Conservation (phyloP, 2,888 invertebrate genomes). For the Buathra laborator region DNA sequence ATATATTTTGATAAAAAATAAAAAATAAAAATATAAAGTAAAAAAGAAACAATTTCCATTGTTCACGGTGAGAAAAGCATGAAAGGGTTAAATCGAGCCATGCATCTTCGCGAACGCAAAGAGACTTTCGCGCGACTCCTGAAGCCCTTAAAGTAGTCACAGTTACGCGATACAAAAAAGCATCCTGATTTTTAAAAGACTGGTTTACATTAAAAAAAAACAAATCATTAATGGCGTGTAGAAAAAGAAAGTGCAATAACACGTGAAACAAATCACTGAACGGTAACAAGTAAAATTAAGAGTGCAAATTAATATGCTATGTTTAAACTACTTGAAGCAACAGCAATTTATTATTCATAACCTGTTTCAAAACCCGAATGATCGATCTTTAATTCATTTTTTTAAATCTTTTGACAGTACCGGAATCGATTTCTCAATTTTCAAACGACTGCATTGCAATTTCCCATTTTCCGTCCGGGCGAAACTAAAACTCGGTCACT, state of each 20-base stretch:
- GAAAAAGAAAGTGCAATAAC: neutral
- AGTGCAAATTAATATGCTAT: no score
- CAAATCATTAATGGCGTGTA: neutral
- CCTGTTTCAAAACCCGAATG: no score
- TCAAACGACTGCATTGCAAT: no score
- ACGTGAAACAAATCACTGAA: neutral
- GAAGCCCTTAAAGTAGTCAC: neutral
- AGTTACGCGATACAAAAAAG: neutral
- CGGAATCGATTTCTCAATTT: no score
- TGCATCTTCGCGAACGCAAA: slow-evolving; percentile 10
- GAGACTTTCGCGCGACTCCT: neutral
- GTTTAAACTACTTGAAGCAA: no score
- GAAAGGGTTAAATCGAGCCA: neutral
- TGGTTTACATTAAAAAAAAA: neutral
- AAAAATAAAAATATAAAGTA: neutral
- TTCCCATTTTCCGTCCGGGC: no score
- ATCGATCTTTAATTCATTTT: no score
- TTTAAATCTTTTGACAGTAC: no score
- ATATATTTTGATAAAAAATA: slow-evolving; percentile 5
- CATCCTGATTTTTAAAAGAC: neutral
- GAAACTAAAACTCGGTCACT: no score
- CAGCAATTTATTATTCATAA: no score
- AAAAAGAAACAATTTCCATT: slow-evolving; percentile 5
- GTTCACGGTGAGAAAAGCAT: slow-evolving; percentile 6
- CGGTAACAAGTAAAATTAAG: no score